These are phyloP conservation scores for Mimas tiliae DNA, from an alignment of 2,888 invertebrate genomes.

Conservation along the genomic window DNA sequence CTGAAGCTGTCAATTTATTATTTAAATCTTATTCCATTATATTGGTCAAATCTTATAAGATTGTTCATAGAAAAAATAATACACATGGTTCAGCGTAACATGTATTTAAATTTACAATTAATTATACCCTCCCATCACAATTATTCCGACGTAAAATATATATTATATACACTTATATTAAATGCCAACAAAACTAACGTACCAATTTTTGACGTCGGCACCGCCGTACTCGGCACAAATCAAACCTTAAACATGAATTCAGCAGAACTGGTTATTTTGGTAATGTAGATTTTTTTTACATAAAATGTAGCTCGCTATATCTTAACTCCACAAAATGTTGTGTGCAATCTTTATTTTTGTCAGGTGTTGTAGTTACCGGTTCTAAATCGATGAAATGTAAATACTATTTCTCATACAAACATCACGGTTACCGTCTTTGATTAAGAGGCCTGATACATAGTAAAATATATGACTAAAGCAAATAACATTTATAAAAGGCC, in stretches of 20 bases:
- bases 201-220: constrained; percentile 11
- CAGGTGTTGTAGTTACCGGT: no score
- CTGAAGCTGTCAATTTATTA: no score
- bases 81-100: constrained; percentile 37
- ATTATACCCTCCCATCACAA: constrained; percentile 64
- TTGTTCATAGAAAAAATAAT: constrained; percentile 13
- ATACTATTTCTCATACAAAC: no score
- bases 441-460: no score
- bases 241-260: background rate
- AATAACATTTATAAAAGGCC: background rate
- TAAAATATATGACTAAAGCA: no score
- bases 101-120: constrained; percentile 71
- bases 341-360: no score
- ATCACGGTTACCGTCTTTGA: no score
- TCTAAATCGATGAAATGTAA: no score
- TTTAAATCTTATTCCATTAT: no score
- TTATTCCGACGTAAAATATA: constrained; percentile 53
- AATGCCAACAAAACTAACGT: constrained; percentile 59
- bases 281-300: background rate
- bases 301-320: no score
- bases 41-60: no score
- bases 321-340: no score
- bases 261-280: background rate
- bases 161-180: constrained; percentile 71
- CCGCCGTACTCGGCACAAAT: background rate